Percentiles rank a stretch among this genome's conserved stretches.
phyloP scores from a whole-genome alignment of 2,888 invertebrate species.

The Ephialtes manifestator region DNA sequence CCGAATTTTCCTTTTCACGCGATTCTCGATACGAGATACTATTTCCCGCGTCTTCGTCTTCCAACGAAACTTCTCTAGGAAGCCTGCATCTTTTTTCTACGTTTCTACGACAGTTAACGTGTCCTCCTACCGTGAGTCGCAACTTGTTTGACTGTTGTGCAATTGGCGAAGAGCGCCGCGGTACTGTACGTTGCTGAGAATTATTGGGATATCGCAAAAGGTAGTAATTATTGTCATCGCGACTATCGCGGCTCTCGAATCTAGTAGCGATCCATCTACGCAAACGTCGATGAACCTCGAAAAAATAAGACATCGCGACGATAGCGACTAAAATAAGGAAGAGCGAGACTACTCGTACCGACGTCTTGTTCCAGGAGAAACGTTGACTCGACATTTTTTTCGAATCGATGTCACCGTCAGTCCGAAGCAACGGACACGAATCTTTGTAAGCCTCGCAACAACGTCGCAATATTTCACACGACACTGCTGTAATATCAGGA shows the following conservation, averaged over 20 bases:
- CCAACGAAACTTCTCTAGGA: not conserved
- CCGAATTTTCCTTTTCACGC: slow-evolving; percentile 7
- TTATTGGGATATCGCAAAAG: not conserved
- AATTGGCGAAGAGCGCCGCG: not conserved
- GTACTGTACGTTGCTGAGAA: not conserved
- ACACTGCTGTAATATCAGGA: slow-evolving; percentile 41
- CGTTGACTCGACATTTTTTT: not conserved
- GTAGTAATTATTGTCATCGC: not conserved
- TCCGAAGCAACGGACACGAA: slow-evolving; percentile 17
- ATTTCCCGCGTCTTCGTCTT: not conserved
- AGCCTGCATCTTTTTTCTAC: slow-evolving; percentile 22
- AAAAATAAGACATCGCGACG: slow-evolving; percentile 31
- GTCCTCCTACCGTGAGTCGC: too few relatives aligned
- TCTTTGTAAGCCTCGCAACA: slow-evolving; percentile 59
- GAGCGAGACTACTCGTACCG: slow-evolving; percentile 15
- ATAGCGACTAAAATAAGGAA: slow-evolving; percentile 9
- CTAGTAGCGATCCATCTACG: not conserved
- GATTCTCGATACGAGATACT: not conserved
- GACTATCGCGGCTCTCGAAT: not conserved
- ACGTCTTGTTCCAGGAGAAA: slow-evolving; percentile 11
- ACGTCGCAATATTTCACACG: slow-evolving; percentile 53
- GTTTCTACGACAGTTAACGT: not conserved
- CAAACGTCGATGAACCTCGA: not conserved
- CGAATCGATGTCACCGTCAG: slow-evolving; percentile 47
- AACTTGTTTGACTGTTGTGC: not conserved